phyloP scores from a whole-genome alignment of 2,888 invertebrate species.

The Agelastica alni region DNA sequence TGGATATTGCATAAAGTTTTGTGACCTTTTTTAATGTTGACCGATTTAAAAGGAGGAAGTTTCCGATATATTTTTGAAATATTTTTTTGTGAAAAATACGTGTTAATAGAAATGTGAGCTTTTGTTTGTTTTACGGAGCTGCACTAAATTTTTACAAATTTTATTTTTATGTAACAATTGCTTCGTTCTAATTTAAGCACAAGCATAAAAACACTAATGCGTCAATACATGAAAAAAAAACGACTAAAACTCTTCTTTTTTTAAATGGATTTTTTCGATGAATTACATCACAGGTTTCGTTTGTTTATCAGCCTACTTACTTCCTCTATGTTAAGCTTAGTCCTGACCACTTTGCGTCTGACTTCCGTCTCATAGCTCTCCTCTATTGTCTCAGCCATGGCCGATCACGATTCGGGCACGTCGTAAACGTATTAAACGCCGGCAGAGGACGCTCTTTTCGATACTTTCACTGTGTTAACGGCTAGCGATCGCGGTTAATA shows the following conservation, averaged over 20 bases:
- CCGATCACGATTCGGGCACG: conserved; percentile 29
- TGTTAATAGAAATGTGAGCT: too few species aligned
- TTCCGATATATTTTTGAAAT: background rate
- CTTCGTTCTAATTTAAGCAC: conserved; percentile 18
- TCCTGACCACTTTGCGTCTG: conserved; percentile 71
- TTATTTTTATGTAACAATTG: conserved; percentile 13
- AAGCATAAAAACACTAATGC: background rate
- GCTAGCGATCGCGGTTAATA: conserved; percentile 28
- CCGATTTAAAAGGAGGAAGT: too few species aligned
- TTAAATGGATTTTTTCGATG: background rate
- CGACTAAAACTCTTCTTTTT: background rate
- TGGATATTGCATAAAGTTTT: background rate
- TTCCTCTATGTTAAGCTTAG: conserved; percentile 74
- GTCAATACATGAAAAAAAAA: conserved; percentile 1
- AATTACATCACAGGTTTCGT: conserved; percentile 7
- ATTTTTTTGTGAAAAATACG: too few species aligned
- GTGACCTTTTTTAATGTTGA: background rate
- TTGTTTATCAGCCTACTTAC: conserved; percentile 58
- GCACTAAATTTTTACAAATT: too few species aligned
- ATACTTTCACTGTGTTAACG: conserved; percentile 31
- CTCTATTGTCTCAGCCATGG: conserved; percentile 71
- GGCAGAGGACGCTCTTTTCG: conserved; percentile 28
- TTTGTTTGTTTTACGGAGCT: too few species aligned
- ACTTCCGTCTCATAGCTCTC: conserved; percentile 72
- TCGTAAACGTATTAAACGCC: conserved; percentile 23